These are phyloP conservation scores for Macrobrachium nipponense DNA, from an alignment of 1,140 invertebrate species.

Conservation along the genomic window DNA sequence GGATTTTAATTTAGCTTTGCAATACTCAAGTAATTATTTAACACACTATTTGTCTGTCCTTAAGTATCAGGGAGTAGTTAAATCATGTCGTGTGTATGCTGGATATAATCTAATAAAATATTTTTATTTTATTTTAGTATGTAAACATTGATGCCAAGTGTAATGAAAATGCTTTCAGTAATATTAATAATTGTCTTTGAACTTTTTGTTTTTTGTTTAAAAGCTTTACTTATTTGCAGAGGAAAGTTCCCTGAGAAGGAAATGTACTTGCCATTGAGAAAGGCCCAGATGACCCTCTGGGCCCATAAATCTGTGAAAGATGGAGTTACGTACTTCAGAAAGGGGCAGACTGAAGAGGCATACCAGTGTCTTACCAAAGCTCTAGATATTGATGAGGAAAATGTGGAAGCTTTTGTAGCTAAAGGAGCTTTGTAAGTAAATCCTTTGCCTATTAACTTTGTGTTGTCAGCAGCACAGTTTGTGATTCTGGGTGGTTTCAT, in stretches of 20 bases:
- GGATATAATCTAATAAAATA: no score
- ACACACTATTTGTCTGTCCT: no score
- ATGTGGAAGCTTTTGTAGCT: slow-evolving; percentile 94
- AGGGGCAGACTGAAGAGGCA: slow-evolving; percentile 88
- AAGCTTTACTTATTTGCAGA: not conserved
- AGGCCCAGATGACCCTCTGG: slow-evolving; percentile 91
- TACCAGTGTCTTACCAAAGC: slow-evolving; percentile 96
- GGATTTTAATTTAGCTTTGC: no score
- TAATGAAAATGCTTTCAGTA: not conserved
- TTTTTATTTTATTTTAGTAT: no score
- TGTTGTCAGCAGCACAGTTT: not conserved
- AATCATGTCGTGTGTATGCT: no score
- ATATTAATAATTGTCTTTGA: not conserved
- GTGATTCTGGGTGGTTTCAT: not conserved
- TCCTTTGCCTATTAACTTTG: not conserved
- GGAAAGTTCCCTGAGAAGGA: slow-evolving; percentile 2
- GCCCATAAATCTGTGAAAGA: slow-evolving; percentile 91
- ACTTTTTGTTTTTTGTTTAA: not conserved
- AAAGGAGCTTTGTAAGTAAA: slow-evolving; percentile 83
- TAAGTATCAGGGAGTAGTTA: no score
- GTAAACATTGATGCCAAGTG: no score
- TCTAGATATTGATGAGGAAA: slow-evolving; percentile 88
- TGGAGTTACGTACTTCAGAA: slow-evolving; percentile 94
- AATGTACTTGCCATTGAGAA: slow-evolving; percentile 72
- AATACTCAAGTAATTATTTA: no score